phyloP scores from a whole-genome alignment of 2,888 invertebrate species.

The Chrysopilus asiliformis region DNA sequence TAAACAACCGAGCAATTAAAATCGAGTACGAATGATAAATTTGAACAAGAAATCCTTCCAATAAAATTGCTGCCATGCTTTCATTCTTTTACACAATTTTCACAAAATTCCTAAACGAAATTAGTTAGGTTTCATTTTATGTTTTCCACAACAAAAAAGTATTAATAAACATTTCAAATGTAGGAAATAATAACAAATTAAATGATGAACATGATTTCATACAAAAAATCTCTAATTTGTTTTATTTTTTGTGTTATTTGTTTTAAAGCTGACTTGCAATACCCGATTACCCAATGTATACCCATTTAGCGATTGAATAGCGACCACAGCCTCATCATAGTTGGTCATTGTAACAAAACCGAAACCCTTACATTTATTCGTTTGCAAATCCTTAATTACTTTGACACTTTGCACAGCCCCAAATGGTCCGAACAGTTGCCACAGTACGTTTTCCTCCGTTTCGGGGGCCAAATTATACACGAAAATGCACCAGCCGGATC shows the following conservation, averaged over 20 bases:
- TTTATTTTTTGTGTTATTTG: slow-evolving; percentile 60
- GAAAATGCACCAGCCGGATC: slow-evolving; percentile 64
- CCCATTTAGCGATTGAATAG: slow-evolving; percentile 83
- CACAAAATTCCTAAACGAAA: no score
- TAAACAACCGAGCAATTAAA: no score
- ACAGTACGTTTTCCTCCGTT: slow-evolving; percentile 83
- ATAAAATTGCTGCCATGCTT: no score
- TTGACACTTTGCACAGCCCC: slow-evolving; percentile 89
- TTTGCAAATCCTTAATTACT: slow-evolving; percentile 81
- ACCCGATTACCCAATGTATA: slow-evolving; percentile 83
- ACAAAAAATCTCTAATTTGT: slow-evolving; percentile 20
- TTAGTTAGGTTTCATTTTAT: no score
- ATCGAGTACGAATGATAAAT: no score
- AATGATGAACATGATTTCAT: slow-evolving; percentile 5
- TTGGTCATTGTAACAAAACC: slow-evolving; percentile 93
- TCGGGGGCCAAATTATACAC: slow-evolving; percentile 88
- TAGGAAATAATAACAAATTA: no score
- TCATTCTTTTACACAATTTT: no score
- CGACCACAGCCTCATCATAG: slow-evolving; percentile 85
- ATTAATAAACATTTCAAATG: no score
- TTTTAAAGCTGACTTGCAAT: slow-evolving; percentile 87
- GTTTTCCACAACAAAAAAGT: no score
- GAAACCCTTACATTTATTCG: slow-evolving; percentile 90
- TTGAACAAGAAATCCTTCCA: no score
- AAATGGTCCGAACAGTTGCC: slow-evolving; percentile 90